phyloP scores from a whole-genome alignment of 2,797 vertebrate genomes.

The Trachops cirrhosus region DNA sequence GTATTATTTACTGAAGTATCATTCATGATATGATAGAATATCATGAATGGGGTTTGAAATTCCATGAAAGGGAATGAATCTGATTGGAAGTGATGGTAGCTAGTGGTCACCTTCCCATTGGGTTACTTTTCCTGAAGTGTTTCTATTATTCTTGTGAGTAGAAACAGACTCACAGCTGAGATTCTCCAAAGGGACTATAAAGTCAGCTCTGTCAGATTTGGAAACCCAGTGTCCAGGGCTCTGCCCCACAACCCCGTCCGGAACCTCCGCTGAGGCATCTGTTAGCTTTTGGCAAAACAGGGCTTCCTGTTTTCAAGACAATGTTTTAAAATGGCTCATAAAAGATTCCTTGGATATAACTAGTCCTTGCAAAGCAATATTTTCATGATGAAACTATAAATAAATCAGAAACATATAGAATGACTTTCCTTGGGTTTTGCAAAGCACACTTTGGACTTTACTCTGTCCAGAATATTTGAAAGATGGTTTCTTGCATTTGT shows the following conservation, averaged over 20 bases:
- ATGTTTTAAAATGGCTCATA: slow-evolving; percentile 55
- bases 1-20: background rate
- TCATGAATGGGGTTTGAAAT: background rate
- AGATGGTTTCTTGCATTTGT: slow-evolving; percentile 43
- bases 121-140: background rate
- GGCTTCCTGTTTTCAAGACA: slow-evolving; percentile 57
- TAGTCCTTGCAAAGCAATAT: slow-evolving; percentile 52
- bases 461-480: slow-evolving; percentile 46
- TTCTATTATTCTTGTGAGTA: background rate
- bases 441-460: slow-evolving; percentile 29
- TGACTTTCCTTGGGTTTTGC: slow-evolving; percentile 59
- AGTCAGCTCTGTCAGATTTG: background rate
- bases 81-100: background rate
- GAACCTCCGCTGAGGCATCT: background rate
- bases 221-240: background rate
- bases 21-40: background rate
- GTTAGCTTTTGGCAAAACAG: slow-evolving; percentile 41
- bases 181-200: background rate
- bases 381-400: slow-evolving; percentile 69
- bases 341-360: slow-evolving; percentile 62
- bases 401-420: slow-evolving; percentile 70
- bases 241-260: background rate
- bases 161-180: background rate
- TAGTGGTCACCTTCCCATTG: background rate
- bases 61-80: background rate